Conservation (phyloP, 1,140 invertebrate species). For the Halyomorpha halys region DNA sequence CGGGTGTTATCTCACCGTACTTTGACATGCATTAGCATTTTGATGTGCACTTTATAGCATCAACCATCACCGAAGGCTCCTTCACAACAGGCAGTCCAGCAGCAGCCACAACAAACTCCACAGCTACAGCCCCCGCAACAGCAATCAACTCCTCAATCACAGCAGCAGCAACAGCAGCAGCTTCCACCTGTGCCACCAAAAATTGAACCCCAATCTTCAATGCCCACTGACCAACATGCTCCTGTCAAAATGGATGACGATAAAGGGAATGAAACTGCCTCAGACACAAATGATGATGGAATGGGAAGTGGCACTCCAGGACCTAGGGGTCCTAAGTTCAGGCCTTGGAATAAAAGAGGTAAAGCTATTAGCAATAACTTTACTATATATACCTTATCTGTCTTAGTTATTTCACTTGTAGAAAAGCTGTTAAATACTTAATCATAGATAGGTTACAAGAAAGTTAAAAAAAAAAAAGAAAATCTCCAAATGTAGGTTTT, state of each 20-base stretch:
- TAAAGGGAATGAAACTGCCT: neutral
- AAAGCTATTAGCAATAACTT: too few species aligned
- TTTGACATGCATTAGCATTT: slow-evolving; percentile 17
- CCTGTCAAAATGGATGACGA: neutral
- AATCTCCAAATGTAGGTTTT: too few species aligned
- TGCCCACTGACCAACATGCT: neutral
- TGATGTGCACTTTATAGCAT: slow-evolving; percentile 16
- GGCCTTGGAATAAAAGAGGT: slow-evolving; percentile 10
- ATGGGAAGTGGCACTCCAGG: neutral
- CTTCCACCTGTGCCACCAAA: neutral
- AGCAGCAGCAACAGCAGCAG: slow-evolving; percentile 1
- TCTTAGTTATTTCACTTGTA: too few species aligned
- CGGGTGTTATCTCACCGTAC: slow-evolving; percentile 19
- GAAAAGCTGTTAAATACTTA: too few species aligned
- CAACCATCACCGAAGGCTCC: neutral
- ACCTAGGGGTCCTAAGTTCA: neutral
- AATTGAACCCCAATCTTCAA: too few species aligned
- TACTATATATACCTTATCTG: too few species aligned
- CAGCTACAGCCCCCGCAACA: neutral
- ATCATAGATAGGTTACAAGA: too few species aligned
- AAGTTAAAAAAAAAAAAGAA: too few species aligned
- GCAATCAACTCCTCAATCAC: neutral
- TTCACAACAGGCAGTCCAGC: neutral
- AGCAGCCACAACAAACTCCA: neutral
- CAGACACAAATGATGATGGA: slow-evolving; percentile 2